These are phyloP conservation scores for Prionace glauca DNA, from an alignment of 2,797 vertebrate species.

Conservation along the genomic window DNA sequence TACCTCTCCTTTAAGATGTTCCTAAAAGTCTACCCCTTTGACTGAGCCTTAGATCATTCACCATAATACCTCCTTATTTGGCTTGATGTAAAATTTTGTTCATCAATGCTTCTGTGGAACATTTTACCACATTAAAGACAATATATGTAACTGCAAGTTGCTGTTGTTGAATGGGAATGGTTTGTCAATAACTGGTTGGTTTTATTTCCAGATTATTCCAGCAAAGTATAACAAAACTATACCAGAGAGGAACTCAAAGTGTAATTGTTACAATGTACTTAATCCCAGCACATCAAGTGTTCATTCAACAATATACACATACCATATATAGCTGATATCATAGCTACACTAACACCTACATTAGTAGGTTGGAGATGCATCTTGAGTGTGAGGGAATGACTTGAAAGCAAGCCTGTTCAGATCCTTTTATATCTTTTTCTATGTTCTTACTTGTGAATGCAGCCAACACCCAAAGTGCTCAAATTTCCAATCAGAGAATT, in stretches of 20 bases:
- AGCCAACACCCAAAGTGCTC: neutral
- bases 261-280: neutral
- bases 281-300: neutral
- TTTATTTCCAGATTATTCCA: neutral
- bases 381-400: neutral
- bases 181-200: neutral
- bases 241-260: neutral
- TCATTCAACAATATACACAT: neutral
- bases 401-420: neutral
- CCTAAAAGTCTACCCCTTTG: neutral
- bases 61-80: neutral
- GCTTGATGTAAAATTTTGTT: neutral
- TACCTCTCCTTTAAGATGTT: neutral
- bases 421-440: neutral
- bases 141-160: too few relatives aligned
- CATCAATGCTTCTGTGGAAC: too few relatives aligned
- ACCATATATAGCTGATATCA: neutral
- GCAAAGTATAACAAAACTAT: neutral
- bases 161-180: neutral
- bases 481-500: neutral
- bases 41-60: neutral
- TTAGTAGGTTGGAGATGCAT: neutral
- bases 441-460: neutral
- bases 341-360: neutral
- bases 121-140: neutral